A percentile compares a stretch with the other conserved stretches of the same genome.
Conservation (phyloP, 2,113 vertebrate species). For the Coptodon rendalli region DNA sequence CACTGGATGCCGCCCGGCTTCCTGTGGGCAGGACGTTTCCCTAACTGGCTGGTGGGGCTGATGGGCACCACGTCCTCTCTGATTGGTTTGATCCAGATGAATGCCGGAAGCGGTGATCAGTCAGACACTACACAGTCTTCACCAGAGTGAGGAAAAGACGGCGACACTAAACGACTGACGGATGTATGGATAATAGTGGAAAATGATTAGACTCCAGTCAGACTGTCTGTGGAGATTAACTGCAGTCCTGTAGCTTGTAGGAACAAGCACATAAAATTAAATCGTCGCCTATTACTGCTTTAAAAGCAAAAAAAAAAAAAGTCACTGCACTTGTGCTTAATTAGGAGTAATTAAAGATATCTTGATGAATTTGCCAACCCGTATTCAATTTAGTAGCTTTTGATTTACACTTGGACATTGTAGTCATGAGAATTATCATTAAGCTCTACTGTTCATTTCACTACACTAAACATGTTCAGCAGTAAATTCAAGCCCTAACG, state of each 20-base stretch:
- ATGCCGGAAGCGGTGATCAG: neutral
- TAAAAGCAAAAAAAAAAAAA: neutral
- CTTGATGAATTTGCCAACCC: neutral
- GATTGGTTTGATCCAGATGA: slow-evolving; percentile 78
- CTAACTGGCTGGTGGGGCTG: slow-evolving; percentile 88
- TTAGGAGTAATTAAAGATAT: neutral
- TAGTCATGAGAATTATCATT: neutral
- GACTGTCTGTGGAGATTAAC: neutral
- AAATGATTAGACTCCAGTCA: neutral
- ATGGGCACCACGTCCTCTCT: slow-evolving; percentile 88
- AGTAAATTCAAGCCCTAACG: neutral
- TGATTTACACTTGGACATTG: neutral
- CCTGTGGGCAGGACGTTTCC: slow-evolving; percentile 86
- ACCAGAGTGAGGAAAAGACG: neutral
- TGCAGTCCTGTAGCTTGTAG: neutral
- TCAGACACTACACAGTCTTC: neutral
- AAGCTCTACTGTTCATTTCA: neutral
- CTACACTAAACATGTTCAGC: neutral
- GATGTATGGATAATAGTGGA: neutral
- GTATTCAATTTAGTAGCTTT: neutral
- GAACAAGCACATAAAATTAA: neutral
- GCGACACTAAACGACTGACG: neutral
- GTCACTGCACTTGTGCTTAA: neutral
- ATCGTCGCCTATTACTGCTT: neutral
- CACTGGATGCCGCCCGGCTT: slow-evolving; percentile 92